A percentile compares a stretch with the other conserved stretches of the same genome.
Evolutionary conservation across 2,797 vertebrate species (phyloP).

Genomic region (Serranus cabrilla): DNA sequence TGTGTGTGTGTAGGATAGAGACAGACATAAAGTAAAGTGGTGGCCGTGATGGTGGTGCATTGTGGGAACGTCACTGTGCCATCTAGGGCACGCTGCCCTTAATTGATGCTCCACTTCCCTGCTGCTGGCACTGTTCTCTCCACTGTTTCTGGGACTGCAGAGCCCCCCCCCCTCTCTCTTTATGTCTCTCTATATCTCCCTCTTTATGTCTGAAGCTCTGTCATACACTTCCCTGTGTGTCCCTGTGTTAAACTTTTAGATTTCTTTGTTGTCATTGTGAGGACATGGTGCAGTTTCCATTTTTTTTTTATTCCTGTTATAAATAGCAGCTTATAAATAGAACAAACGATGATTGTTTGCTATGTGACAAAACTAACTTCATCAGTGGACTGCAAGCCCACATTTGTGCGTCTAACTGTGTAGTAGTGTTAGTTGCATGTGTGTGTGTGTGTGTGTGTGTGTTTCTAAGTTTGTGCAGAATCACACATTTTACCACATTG

Average conservation of each 20-base stretch:
- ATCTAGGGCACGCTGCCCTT: constrained; percentile 84
- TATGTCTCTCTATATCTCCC: constrained; percentile 31
- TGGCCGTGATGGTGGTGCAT: constrained; percentile 59
- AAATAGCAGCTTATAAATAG: constrained; percentile 73
- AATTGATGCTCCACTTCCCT: constrained; percentile 87
- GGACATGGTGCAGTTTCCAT: constrained; percentile 27
- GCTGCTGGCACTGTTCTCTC: constrained; percentile 78
- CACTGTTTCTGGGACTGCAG: constrained; percentile 75
- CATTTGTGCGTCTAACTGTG: not conserved
- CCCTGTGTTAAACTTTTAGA: constrained; percentile 25
- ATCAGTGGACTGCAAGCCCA: constrained; percentile 46
- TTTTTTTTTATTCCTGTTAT: constrained; percentile 46
- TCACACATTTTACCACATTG: not conserved
- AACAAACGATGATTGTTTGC: constrained; percentile 68
- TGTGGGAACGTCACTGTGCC: constrained; percentile 74
- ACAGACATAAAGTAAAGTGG: constrained; percentile 42
- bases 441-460: constrained; percentile 12
- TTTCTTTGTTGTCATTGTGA: constrained; percentile 17
- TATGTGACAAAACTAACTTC: constrained; percentile 55
- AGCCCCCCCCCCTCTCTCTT: constrained; percentile 24
- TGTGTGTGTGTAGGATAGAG: constrained; percentile 3
- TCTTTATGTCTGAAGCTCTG: constrained; percentile 34
- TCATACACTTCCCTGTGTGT: constrained; percentile 20
- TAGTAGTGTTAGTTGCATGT: not conserved
- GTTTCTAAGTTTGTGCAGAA: not conserved